These are phyloP conservation scores for Lepidocyrtinus sp. DNA, from an alignment of 2,888 invertebrate species.

Conservation along the genomic window DNA sequence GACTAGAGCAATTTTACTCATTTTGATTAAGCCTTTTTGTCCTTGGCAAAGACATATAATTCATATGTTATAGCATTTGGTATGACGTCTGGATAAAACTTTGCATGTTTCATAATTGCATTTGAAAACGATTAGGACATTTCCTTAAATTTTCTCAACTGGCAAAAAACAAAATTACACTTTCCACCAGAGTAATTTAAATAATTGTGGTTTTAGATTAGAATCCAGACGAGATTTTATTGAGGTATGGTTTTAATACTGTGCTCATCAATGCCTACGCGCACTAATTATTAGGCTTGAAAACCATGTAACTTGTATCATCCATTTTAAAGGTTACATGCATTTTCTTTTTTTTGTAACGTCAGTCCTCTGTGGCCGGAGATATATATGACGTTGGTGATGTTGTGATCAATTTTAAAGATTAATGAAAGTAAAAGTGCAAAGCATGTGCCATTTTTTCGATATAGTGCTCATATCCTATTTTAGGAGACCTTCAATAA, in stretches of 20 bases:
- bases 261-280: too few species aligned
- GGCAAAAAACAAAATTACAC: neutral
- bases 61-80: neutral
- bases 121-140: neutral
- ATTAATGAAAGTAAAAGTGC: slow-evolving; percentile 3
- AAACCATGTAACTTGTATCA: too few species aligned
- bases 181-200: neutral
- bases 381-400: neutral
- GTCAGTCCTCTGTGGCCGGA: neutral
- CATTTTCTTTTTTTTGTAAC: neutral
- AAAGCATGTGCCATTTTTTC: neutral
- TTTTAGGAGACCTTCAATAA: slow-evolving; percentile 13
- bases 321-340: neutral
- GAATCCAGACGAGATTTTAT: neutral
- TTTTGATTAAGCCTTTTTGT: neutral
- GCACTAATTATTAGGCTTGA: too few species aligned
- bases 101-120: neutral
- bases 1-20: neutral
- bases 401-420: neutral
- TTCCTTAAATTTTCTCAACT: neutral
- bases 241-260: too few species aligned
- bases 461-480: neutral
- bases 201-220: neutral
- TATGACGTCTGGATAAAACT: neutral
- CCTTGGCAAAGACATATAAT: neutral